Evolutionary conservation across 2,113 vertebrate genomes (phyloP), one percentile per base, ranked within the genome.

Genomic region (Conger conger): DNA sequence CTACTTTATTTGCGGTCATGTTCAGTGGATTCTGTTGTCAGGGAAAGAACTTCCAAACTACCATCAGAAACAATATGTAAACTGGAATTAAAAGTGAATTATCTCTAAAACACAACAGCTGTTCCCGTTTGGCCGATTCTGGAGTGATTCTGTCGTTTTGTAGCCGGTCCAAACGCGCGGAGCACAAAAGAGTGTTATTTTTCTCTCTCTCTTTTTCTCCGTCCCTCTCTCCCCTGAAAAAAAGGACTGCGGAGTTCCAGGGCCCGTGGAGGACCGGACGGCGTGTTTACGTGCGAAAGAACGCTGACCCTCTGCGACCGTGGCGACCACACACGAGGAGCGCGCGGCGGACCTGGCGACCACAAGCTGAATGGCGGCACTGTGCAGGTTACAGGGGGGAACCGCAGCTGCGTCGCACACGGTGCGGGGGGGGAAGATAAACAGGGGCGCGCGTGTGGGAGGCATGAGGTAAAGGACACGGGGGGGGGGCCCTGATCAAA

Each of bases 291-390:
- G 33, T 35, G 68, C 23, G 40, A 79, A 50, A n/a, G n/a, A n/a
- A 81, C 7, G 0, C 83, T 50, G 73, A 63, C 37, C 81, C 82
- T 30, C 38, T 13, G 38, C 37, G 36, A 40, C 53, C 36, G 53
- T 50, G 76, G 60, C 38, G 83, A 73, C 45, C 87, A 86, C 87
- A 86, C 85, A 86, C 60, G 60, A 68, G 17, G 86, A 83, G 81
- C 8, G 60, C n/a, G 53, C 30, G 73, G 68, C 54, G 80, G 8
- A 40, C 37, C 79, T 27, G 37, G 42, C 6, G 30, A 83, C 30
- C 30, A n/a, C 76, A 30, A 37, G 27, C 79, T 54, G 54, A 42
- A 63, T n/a, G n/a, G 27, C 17, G 54, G 57, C 76, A 27, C 80
- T 30, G 76, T 33, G 33, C 53, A 15, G 63, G 76, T 68, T 17